phyloP scores from a whole-genome alignment of 2,888 invertebrate species.

The Thera britannica region DNA sequence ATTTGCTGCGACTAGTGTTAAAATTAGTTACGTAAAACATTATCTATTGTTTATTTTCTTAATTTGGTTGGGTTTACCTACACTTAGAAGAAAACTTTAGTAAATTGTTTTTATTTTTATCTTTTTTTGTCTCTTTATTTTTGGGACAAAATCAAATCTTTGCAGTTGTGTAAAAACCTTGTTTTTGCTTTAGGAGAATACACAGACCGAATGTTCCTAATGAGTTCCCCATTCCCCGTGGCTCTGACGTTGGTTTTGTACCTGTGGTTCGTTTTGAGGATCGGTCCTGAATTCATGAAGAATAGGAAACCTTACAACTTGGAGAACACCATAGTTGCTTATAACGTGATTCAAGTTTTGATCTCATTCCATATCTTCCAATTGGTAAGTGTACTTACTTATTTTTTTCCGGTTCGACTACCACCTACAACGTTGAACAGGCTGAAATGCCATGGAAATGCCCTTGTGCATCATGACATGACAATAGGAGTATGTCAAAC shows the following conservation, averaged over 20 bases:
- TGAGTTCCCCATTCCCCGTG: constrained; percentile 86
- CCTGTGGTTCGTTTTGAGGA: constrained; percentile 86
- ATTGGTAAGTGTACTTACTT: constrained; percentile 62
- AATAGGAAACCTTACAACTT: constrained; percentile 85
- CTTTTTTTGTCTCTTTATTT: too few species aligned
- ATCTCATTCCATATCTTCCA: constrained; percentile 79
- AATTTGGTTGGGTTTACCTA: too few species aligned
- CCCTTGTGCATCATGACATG: too few species aligned
- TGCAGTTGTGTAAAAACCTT: background rate
- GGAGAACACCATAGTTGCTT: constrained; percentile 84
- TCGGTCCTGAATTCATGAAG: constrained; percentile 89
- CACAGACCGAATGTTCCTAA: constrained; percentile 83
- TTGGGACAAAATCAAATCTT: too few species aligned
- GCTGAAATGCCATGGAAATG: too few species aligned
- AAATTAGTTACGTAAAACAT: too few species aligned
- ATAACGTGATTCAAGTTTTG: constrained; percentile 87
- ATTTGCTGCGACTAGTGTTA: too few species aligned
- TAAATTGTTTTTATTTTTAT: too few species aligned
- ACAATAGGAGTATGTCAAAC: too few species aligned
- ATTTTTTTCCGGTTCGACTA: background rate
- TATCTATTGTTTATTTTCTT: too few species aligned
- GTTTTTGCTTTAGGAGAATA: constrained; percentile 50
- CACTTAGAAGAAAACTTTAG: too few species aligned
- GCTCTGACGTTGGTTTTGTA: constrained; percentile 83
- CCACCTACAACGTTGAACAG: too few species aligned